Evolutionary conservation across 2,113 vertebrate genomes (phyloP), one percentile per base, ranked within the genome.

Genomic region (Callipepla californica): DNA sequence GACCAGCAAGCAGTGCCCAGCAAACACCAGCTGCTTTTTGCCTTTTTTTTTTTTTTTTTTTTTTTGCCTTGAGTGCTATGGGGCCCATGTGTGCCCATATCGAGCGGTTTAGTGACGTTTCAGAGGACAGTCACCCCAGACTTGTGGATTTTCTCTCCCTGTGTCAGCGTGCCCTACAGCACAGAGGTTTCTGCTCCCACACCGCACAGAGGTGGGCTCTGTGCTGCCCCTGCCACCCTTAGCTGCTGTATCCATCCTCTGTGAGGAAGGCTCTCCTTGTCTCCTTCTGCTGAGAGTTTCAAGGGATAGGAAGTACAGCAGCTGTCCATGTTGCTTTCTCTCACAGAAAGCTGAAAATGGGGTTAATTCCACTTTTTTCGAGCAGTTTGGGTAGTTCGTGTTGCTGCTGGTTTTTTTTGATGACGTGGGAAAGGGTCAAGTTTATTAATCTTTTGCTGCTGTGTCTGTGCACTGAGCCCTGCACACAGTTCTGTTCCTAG

Each of bases 121-220:
- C 73, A 36, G 23, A 73, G 3, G 4, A 30, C 47, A 36, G 20
- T 59, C 11, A 4, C 26, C 8, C 30, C 25, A 6, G 6, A 7
- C 50, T 78, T 70, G 30, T n/a, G 22, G 10, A 34, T 30, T 80
- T 74, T 7, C 22, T 26, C 22, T 32, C 12, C 25, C 6, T 8
- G 20, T 59, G 13, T 19, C 65, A 50, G 14, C 10, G 4, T 25
- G 30, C 10, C 22, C n/a, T 34, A 5, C 0, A 0, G 22, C 3
- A 1, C 4, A 9, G 18, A 23, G 4, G 4, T 50, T 74, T 77
- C 55, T 45, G 50, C 3, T 53, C 19, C 45, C 32, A 2, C 45
- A 5, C 5, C 42, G 11, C 11, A 2, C 2, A 7, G 3, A 5
- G 4, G 1, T 2, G 0, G n/a, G 20, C 9, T 42, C 30, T 16